Percentiles rank a stretch among this genome's conserved stretches.
phyloP scores from a whole-genome alignment of 2,113 vertebrate genomes.

The Cyprinus carpio region DNA sequence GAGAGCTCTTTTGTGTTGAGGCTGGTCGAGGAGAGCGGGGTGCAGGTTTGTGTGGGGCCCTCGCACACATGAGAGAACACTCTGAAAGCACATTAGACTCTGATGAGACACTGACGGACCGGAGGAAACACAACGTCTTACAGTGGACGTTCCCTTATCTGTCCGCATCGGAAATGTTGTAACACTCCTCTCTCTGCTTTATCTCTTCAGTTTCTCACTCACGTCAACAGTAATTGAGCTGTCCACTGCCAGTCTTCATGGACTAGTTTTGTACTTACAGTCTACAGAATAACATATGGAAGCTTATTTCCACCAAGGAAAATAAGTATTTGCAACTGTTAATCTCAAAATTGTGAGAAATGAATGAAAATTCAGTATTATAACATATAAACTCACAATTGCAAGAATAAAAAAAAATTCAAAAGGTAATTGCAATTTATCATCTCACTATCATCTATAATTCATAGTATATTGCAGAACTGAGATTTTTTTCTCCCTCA shows the following conservation, averaged over 20 bases:
- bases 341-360: too few relatives aligned
- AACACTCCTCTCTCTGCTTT: constrained; percentile 42
- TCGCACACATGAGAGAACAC: constrained; percentile 77
- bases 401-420: too few relatives aligned
- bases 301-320: neutral
- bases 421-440: too few relatives aligned
- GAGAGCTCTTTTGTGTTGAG: constrained; percentile 71
- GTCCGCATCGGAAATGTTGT: constrained; percentile 58
- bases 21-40: constrained; percentile 59
- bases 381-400: too few relatives aligned
- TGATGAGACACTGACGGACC: constrained; percentile 67
- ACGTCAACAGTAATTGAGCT: constrained; percentile 19
- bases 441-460: too few relatives aligned
- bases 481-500: too few relatives aligned
- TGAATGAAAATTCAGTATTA: too few relatives aligned
- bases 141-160: constrained; percentile 59
- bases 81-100: constrained; percentile 76
- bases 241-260: neutral
- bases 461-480: too few relatives aligned
- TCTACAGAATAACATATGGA: neutral
- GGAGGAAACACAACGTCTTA: constrained; percentile 61
- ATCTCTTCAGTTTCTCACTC: neutral
- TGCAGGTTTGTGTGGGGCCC: constrained; percentile 70
- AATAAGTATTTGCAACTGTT: too few relatives aligned
- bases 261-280: neutral